Percentiles rank a stretch among this genome's conserved stretches.
These are phyloP conservation scores for Petroica traversi DNA, from an alignment of 2,113 vertebrate species.

Conservation along the genomic window DNA sequence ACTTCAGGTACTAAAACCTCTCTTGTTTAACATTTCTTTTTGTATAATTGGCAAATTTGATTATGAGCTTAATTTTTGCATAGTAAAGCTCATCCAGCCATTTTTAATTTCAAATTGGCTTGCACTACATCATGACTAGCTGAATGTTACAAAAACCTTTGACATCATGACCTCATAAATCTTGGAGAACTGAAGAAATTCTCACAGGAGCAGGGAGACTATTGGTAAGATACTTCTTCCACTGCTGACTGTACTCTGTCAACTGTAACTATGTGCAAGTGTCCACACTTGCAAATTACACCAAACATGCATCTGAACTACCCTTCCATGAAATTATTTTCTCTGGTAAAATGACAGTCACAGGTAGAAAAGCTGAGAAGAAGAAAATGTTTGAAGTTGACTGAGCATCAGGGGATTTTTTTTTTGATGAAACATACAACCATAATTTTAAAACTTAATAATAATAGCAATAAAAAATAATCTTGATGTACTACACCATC, in stretches of 20 bases:
- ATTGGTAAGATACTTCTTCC: background rate
- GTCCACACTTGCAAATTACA: background rate
- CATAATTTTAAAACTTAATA: background rate
- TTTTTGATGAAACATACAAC: background rate
- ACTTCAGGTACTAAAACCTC: background rate
- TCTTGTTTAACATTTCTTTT: background rate
- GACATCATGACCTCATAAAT: background rate
- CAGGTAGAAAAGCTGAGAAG: background rate
- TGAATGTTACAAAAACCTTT: background rate
- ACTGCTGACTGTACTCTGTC: background rate
- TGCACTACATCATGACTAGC: background rate
- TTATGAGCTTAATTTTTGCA: background rate
- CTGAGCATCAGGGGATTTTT: background rate
- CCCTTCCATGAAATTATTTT: conserved; percentile 39
- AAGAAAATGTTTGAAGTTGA: background rate
- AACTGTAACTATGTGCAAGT: background rate
- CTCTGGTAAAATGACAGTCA: background rate
- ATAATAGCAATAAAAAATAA: background rate
- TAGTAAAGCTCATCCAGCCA: background rate
- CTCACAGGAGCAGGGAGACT: background rate
- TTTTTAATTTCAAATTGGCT: background rate
- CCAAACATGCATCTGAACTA: background rate
- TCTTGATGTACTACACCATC: background rate
- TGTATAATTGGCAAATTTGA: background rate
- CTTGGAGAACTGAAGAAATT: background rate